These are phyloP conservation scores for Paramisgurnus dabryanus DNA, from an alignment of 2,113 vertebrate species.

Conservation along the genomic window DNA sequence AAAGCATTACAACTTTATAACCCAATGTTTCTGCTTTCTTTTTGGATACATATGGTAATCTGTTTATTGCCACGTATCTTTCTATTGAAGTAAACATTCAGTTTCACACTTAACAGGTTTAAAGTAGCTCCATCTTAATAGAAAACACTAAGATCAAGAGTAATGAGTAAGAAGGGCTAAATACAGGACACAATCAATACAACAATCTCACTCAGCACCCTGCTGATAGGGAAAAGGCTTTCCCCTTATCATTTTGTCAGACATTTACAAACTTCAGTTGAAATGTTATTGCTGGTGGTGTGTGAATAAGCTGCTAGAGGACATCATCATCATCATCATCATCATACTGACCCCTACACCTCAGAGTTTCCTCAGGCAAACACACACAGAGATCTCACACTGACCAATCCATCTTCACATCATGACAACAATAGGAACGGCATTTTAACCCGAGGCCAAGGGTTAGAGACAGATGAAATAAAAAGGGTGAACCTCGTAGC, in stretches of 20 bases:
- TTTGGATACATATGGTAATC: too few relatives aligned
- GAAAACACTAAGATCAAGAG: too few relatives aligned
- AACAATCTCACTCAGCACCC: not conserved
- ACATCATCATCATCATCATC: slow-evolving; percentile 58
- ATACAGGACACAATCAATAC: too few relatives aligned
- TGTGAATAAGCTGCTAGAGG: slow-evolving; percentile 32
- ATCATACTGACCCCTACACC: slow-evolving; percentile 40
- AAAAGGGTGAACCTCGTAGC: not conserved
- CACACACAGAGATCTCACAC: slow-evolving; percentile 64
- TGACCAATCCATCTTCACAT: slow-evolving; percentile 73
- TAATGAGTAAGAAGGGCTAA: too few relatives aligned
- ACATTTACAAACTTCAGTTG: slow-evolving; percentile 59
- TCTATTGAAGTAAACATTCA: too few relatives aligned
- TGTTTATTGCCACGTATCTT: too few relatives aligned
- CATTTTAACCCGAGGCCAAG: slow-evolving; percentile 71
- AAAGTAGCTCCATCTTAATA: too few relatives aligned
- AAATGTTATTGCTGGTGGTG: slow-evolving; percentile 24
- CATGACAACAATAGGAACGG: slow-evolving; percentile 76
- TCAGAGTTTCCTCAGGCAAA: slow-evolving; percentile 59
- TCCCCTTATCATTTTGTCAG: slow-evolving; percentile 60
- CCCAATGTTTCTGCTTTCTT: too few relatives aligned
- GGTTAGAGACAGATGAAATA: slow-evolving; percentile 56
- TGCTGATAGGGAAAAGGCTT: not conserved
- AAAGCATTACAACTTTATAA: too few relatives aligned
- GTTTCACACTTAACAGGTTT: too few relatives aligned